A percentile compares a stretch with the other conserved stretches of the same genome.
phyloP scores from a whole-genome alignment of 2,888 invertebrate species.

The Synergus gifuensis region DNA sequence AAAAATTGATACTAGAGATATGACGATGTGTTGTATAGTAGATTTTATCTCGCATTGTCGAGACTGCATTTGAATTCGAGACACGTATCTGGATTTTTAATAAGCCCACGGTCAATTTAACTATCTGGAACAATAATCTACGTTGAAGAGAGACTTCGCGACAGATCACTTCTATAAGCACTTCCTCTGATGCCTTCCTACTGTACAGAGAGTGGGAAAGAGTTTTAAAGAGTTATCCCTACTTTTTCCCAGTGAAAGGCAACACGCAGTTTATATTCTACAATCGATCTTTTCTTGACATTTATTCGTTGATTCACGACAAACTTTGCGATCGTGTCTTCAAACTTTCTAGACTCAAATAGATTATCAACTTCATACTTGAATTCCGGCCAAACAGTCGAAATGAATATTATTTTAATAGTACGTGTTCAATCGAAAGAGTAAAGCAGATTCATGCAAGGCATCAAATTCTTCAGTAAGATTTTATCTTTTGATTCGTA shows the following conservation, averaged over 20 bases:
- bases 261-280: neutral
- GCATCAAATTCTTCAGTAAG: neutral
- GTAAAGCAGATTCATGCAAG: neutral
- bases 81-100: constrained; percentile 52
- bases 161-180: constrained; percentile 14
- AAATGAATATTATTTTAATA: neutral
- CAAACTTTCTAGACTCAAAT: constrained; percentile 5
- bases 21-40: neutral
- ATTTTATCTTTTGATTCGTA: neutral
- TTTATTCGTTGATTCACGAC: constrained; percentile 31
- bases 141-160: neutral
- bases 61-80: constrained; percentile 33
- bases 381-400: no score
- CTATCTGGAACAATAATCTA: constrained; percentile 61
- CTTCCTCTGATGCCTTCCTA: constrained; percentile 40
- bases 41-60: neutral
- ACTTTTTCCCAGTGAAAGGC: constrained; percentile 17
- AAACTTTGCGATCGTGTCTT: constrained; percentile 19
- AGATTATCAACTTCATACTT: neutral
- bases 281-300: constrained; percentile 26
- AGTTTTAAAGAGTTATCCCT: neutral
- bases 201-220: constrained; percentile 25
- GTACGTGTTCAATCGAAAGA: no score
- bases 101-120: constrained; percentile 64
- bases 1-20: neutral